Base-by-base conservation (phyloP, 2,797 vertebrate species). In the Monodelphis domestica region DNA sequence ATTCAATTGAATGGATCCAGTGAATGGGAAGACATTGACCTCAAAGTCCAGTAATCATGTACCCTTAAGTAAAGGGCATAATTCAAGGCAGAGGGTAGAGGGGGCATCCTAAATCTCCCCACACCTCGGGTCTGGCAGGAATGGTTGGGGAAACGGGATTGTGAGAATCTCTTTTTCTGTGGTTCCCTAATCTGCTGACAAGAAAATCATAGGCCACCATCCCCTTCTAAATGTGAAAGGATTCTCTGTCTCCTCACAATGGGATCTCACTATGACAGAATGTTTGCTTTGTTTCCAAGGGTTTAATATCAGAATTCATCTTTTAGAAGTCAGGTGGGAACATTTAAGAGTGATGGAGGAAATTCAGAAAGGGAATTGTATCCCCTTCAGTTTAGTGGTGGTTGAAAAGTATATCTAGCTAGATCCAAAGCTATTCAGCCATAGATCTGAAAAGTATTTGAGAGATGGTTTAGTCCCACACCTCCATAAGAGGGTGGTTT, bases 211-310 rank as follows among this genome's bases (percentile, higher is more conserved):
- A 45, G 56, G 14, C 28, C 21, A 0, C n/a, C 88, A 54, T 30
- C 88, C 30, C 78, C 55, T 52, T 45, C n/a, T 52, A 54, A 88
- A 45, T 29, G 93, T 70, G 56, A 14, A 87, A 5, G 54, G 87
- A 89, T 56, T 17, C 50, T 95, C 26, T 94, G 45, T 89, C 89
- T n/a, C 5, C 87, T 78, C 93, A 95, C 50, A 52, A 87, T 15
- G 91, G 5, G 2, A 55, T 90, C 26, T 78, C 6, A 78, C n/a
- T n/a, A 78, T 24, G 7, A n/a, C 6, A 70, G 15, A 70, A 38
- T 38, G 38, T 17, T 38, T 78, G 17, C 45, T 78, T 78, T 63
- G 78, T 24, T 45, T 78, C 63, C 63, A 78, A 38, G 63, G n/a
- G 0, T 78, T 78, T 78, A 17, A 38, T 38, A 70, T 21, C 21